These are phyloP conservation scores for Oenanthe melanoleuca DNA, from an alignment of 2,113 vertebrate species.

Conservation along the genomic window DNA sequence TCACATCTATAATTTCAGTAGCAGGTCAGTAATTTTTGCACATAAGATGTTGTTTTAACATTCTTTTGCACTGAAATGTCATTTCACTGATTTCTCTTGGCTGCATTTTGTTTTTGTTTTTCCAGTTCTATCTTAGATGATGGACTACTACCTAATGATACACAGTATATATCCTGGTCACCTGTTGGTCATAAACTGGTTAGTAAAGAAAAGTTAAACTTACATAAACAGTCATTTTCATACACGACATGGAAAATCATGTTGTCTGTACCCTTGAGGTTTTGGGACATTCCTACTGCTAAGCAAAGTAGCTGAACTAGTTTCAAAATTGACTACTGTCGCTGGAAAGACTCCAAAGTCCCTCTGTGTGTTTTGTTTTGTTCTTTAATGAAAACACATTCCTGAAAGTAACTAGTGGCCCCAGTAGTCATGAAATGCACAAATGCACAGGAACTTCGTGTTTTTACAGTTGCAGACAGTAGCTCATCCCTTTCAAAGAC, in stretches of 20 bases:
- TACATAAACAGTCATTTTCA: neutral
- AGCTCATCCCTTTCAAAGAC: conserved; percentile 5
- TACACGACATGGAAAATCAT: neutral
- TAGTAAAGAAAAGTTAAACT: conserved; percentile 47
- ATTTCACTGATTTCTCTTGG: neutral
- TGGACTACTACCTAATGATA: conserved; percentile 61
- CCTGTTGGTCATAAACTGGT: conserved; percentile 81
- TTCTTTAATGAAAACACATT: neutral
- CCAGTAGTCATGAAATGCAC: neutral
- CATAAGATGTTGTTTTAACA: neutral
- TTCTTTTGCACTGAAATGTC: neutral
- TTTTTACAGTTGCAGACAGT: conserved; percentile 19
- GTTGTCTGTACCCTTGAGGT: neutral
- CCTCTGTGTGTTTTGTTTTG: neutral
- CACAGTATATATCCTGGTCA: conserved; percentile 79
- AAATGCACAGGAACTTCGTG: neutral
- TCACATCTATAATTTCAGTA: conserved; percentile 72
- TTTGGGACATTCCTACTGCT: neutral
- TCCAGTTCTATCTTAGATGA: conserved; percentile 56
- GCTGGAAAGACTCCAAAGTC: neutral
- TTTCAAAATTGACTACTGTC: neutral
- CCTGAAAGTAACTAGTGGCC: neutral
- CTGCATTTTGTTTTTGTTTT: conserved; percentile 43
- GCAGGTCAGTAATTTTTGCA: conserved; percentile 68
- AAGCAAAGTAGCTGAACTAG: neutral